A percentile compares a stretch with the other conserved stretches of the same genome.
These are phyloP conservation scores for Anolis carolinensis DNA, from an alignment of 2,113 vertebrate genomes.

Conservation along the genomic window DNA sequence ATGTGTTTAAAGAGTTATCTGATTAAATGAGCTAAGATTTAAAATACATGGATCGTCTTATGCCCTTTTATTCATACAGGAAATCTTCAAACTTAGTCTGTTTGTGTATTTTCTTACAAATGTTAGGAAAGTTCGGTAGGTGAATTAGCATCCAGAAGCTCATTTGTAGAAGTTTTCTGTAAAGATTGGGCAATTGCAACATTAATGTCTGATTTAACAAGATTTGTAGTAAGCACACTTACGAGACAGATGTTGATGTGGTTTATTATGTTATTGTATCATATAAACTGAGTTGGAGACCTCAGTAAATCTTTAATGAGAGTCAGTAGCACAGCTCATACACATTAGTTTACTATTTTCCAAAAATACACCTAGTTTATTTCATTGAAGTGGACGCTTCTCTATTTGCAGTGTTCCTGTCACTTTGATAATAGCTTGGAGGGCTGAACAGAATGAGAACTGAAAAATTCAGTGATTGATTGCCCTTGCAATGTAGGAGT, in stretches of 20 bases:
- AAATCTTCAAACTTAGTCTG: neutral
- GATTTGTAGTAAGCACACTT: neutral
- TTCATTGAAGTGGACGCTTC: constrained; percentile 52
- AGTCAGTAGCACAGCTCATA: constrained; percentile 24
- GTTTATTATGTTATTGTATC: constrained; percentile 3
- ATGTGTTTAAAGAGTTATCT: neutral
- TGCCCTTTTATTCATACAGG: neutral
- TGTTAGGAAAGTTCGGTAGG: neutral
- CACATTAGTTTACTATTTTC: constrained; percentile 38
- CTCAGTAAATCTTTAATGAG: neutral
- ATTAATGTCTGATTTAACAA: neutral
- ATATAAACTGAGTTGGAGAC: neutral
- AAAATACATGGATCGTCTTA: neutral
- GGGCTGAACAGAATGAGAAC: constrained; percentile 60
- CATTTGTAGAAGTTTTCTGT: neutral
- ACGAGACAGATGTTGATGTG: constrained; percentile 3
- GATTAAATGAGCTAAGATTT: neutral
- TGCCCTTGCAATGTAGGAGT: constrained; percentile 61
- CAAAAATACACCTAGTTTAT: constrained; percentile 55
- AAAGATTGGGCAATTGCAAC: neutral
- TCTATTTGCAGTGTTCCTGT: constrained; percentile 51
- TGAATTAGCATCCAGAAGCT: neutral
- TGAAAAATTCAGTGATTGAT: constrained; percentile 72
- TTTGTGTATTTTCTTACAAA: neutral
- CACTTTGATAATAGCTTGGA: constrained; percentile 63